A percentile compares a stretch with the other conserved stretches of the same genome.
These are phyloP conservation scores for Microcebus lehilahytsara DNA, from an alignment of 2,113 vertebrate species.

Conservation along the genomic window DNA sequence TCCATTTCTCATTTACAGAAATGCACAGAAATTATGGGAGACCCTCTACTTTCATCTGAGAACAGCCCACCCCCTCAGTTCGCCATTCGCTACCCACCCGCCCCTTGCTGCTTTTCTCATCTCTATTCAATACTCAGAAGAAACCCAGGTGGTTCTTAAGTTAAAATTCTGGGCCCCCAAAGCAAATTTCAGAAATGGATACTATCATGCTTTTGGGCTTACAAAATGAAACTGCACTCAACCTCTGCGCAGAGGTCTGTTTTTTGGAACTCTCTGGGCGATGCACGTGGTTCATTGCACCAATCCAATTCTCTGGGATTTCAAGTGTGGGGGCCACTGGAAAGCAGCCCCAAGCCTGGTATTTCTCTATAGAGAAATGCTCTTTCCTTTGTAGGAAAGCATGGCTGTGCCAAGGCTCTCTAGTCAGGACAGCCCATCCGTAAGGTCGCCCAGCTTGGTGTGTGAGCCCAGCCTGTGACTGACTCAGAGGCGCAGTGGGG, in stretches of 20 bases:
- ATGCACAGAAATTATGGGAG: background rate
- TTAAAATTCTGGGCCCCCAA: background rate
- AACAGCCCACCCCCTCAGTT: background rate
- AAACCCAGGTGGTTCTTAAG: background rate
- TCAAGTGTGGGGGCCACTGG: background rate
- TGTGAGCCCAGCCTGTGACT: background rate
- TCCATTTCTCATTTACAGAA: background rate
- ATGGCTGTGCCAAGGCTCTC: background rate
- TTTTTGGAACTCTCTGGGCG: background rate
- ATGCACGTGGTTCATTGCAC: background rate
- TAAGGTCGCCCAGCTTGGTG: background rate
- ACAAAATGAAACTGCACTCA: background rate
- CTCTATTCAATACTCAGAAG: background rate
- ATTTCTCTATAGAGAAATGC: background rate
- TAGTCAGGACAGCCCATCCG: background rate
- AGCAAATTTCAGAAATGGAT: background rate
- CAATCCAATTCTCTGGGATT: background rate
- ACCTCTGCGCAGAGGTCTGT: background rate
- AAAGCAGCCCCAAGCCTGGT: background rate
- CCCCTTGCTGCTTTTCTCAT: background rate
- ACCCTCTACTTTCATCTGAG: background rate
- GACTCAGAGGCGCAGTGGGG: background rate
- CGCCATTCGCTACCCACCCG: background rate
- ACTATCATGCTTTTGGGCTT: background rate
- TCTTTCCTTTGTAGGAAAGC: background rate